Conservation (phyloP, 1,140 invertebrate genomes). For the Aporrectodea caliginosa region DNA sequence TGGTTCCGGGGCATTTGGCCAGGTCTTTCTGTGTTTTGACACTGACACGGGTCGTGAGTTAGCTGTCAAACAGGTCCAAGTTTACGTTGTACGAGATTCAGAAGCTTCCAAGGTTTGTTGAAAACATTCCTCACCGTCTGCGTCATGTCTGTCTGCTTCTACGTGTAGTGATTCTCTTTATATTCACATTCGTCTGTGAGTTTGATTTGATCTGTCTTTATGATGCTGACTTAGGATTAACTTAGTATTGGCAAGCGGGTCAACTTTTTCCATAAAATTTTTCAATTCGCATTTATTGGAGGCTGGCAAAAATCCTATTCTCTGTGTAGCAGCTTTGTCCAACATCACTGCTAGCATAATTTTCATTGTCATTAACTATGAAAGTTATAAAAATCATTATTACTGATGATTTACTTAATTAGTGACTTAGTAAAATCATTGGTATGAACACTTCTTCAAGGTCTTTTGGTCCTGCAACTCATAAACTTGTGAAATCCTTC, state of each 20-base stretch:
- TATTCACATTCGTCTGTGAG: not conserved
- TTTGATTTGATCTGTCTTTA: not conserved
- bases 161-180: not conserved
- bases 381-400: too few species aligned
- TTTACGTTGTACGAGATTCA: not conserved
- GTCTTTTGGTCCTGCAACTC: too few species aligned
- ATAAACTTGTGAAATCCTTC: too few species aligned
- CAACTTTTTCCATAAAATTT: not conserved
- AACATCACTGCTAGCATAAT: too few species aligned
- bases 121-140: too few species aligned
- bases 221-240: not conserved
- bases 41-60: slow-evolving; percentile 52
- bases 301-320: too few species aligned
- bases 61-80: slow-evolving; percentile 55
- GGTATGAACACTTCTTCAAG: too few species aligned
- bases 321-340: too few species aligned
- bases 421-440: too few species aligned
- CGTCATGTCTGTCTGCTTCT: not conserved
- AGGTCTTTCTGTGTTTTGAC: slow-evolving; percentile 55
- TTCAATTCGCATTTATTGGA: too few species aligned
- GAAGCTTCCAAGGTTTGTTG: slow-evolving; percentile 12
- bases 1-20: slow-evolving; percentile 55
- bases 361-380: too few species aligned
- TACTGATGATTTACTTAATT: too few species aligned
- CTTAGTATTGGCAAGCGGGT: not conserved